Base-by-base conservation (phyloP, 2,888 invertebrate species). In the Hartigia nigra region DNA sequence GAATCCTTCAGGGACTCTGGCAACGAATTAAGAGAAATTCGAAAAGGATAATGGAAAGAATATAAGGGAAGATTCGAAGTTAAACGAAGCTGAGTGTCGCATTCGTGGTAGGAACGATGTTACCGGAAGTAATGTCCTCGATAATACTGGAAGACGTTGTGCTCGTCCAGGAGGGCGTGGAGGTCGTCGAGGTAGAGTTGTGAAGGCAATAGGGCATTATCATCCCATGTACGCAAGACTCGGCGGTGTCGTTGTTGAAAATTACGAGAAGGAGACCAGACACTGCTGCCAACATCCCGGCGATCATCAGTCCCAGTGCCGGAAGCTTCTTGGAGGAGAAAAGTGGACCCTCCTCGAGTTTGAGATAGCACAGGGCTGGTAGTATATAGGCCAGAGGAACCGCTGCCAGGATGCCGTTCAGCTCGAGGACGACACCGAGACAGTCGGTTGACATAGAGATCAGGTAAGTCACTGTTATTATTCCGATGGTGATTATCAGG, bases 381-480 rank as follows among this genome's bases (percentile, higher is more conserved):
- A 97, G 92, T 82, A 97, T 94, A 90, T 96, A 97, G 14, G 97
- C 97, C 84, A 97, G 90, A 0, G 97, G 97, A 79, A 96, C 95
- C 12, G 97, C 97, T 12, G 96, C 96, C 80, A 97, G 86, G 31
- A 97, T 95, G 79, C 97, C 97, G 92, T 97, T 97, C 75, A 97
- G 90, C 92, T 97, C 97, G 82, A 97, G 92, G 9, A 97, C 96
- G 70, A 97, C 94, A 34, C 97, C 96, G 70, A 97, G 92, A 89
- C 97, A 97, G 90, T 97, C 96, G 9, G 97, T 97, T 81, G 95
- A 93, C 92, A 97, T 96, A 39, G 97, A 97, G 80, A 97, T 93
- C 75, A 95, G 92, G 88, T 95, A 96, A 39, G 96, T 94, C 74
- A 94, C 91, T 35, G 93, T 91, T 37, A 96, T 95, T 86, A 97